Conservation (phyloP, 1,140 invertebrate genomes). For the Rhagoletis zephyria region DNA sequence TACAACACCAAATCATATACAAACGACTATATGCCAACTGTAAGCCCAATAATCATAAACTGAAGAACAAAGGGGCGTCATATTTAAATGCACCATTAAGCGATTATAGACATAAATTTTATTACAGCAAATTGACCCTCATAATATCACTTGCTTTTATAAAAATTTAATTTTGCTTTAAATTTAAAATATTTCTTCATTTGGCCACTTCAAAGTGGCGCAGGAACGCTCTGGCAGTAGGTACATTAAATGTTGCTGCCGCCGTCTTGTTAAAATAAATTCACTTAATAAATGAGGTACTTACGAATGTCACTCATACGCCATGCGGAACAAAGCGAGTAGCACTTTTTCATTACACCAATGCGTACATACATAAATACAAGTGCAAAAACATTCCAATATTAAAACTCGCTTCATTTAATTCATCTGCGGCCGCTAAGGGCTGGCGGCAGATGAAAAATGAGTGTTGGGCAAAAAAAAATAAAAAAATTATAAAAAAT, state of each 20-base stretch:
- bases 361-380: background rate
- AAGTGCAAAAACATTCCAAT: background rate
- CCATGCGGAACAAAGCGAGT: background rate
- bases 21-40: no score
- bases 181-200: background rate
- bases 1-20: no score
- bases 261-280: background rate
- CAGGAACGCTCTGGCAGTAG: background rate
- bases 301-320: constrained; percentile 45
- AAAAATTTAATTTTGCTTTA: no score
- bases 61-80: background rate
- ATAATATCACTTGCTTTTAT: no score
- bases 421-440: background rate
- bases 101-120: constrained; percentile 26
- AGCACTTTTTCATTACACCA: background rate
- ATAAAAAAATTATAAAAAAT: no score
- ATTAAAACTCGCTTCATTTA: background rate
- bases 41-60: no score
- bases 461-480: background rate
- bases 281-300: background rate
- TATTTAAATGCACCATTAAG: constrained; percentile 26
- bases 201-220: background rate
- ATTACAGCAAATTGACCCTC: background rate
- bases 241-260: background rate
- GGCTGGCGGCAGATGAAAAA: background rate